Evolutionary conservation across 2,888 invertebrate species (phyloP).

Genomic region (Leptopilina syphax): DNA sequence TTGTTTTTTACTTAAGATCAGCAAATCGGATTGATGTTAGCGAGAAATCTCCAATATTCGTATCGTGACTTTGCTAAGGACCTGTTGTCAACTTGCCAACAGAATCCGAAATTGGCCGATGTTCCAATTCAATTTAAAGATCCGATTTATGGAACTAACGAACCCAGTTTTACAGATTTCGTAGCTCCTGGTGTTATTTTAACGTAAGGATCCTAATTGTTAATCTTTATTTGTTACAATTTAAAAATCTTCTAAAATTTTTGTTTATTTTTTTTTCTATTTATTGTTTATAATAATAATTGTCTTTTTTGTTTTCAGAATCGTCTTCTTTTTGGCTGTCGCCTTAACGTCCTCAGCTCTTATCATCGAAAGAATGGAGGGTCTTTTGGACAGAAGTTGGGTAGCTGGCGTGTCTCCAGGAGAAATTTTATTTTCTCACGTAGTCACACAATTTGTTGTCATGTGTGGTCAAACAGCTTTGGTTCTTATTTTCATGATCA

Average conservation of each 20-base stretch:
- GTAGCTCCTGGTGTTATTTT: constrained; percentile 97
- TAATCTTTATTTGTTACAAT: not conserved
- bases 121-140: constrained; percentile 93
- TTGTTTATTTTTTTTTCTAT: too few relatives aligned
- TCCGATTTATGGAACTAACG: constrained; percentile 91
- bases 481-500: constrained; percentile 93
- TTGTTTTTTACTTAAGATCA: constrained; percentile 81
- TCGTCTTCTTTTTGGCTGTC: constrained; percentile 97
- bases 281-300: too few relatives aligned
- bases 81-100: constrained; percentile 84
- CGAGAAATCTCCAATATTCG: constrained; percentile 89
- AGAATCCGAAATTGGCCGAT: constrained; percentile 92
- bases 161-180: constrained; percentile 96
- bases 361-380: constrained; percentile 94
- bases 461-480: constrained; percentile 96
- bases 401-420: constrained; percentile 95
- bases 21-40: constrained; percentile 93
- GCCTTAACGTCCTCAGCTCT: constrained; percentile 94
- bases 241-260: not conserved
- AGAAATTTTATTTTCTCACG: constrained; percentile 95
- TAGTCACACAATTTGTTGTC: constrained; percentile 95
- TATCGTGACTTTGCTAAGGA: constrained; percentile 90
- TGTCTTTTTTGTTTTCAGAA: constrained; percentile 80
- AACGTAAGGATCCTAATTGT: constrained; percentile 82
- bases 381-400: constrained; percentile 94